phyloP scores from a whole-genome alignment of 2,797 vertebrate species.

The Muscicapa comitata region DNA sequence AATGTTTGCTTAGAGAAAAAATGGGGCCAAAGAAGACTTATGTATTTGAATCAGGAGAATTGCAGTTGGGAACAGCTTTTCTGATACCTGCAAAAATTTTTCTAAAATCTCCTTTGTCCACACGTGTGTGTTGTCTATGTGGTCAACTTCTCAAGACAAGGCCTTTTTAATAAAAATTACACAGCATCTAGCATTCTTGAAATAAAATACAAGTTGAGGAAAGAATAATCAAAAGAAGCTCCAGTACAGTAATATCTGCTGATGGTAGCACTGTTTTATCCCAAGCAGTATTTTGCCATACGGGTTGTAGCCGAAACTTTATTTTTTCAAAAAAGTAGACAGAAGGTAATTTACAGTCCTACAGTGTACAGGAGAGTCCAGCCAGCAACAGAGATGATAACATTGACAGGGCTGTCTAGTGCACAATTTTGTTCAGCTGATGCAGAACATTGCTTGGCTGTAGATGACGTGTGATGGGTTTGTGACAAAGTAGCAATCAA shows the following conservation, averaged over 20 bases:
- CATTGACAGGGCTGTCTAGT: neutral
- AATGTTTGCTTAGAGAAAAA: neutral
- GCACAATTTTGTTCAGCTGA: slow-evolving; percentile 2
- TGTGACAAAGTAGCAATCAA: slow-evolving; percentile 62
- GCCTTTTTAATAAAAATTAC: neutral
- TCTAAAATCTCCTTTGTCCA: rapidly evolving
- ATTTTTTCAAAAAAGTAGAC: neutral
- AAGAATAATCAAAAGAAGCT: neutral
- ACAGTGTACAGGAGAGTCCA: neutral
- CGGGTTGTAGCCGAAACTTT: neutral
- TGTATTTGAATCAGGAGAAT: neutral
- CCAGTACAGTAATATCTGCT: neutral
- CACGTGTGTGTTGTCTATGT: neutral
- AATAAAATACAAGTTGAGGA: neutral
- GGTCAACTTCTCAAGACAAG: neutral
- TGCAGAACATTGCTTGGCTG: slow-evolving; percentile 16
- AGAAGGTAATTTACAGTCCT: neutral
- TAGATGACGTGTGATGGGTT: neutral
- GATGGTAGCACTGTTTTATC: neutral
- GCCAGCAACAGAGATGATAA: neutral
- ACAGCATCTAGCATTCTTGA: neutral
- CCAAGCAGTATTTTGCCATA: neutral
- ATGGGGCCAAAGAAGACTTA: neutral
- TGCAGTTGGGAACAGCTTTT: neutral
- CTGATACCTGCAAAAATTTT: neutral